Evolutionary conservation across 2,888 invertebrate genomes (phyloP).

Genomic region (Acanthosepion esculentum): DNA sequence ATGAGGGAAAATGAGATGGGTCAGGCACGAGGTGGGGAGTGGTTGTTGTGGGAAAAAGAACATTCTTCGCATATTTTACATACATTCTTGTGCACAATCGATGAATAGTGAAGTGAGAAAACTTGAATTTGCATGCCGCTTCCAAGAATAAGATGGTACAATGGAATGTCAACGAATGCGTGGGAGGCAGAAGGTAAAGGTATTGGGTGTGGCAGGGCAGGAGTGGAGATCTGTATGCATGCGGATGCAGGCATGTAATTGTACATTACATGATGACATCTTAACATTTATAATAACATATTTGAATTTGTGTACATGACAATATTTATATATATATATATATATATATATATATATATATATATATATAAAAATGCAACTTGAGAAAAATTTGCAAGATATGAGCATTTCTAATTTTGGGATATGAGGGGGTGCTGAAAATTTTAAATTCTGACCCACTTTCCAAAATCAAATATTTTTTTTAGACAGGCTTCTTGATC

Average conservation of each 20-base stretch:
- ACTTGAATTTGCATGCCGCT: background rate
- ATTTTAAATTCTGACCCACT: too few relatives aligned
- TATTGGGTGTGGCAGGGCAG: background rate
- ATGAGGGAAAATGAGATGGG: background rate
- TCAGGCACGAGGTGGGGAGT: too few relatives aligned
- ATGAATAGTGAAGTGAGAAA: background rate
- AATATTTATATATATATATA: too few relatives aligned
- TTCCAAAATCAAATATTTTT: too few relatives aligned
- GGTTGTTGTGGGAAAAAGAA: background rate
- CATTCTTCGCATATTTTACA: background rate
- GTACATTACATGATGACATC: background rate
- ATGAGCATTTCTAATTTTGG: too few relatives aligned
- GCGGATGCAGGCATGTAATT: background rate
- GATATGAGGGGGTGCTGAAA: too few relatives aligned
- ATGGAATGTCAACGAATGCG: conserved; percentile 6
- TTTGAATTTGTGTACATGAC: too few relatives aligned
- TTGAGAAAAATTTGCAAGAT: too few relatives aligned
- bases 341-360: too few relatives aligned
- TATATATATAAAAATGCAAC: too few relatives aligned
- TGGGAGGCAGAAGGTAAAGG: background rate
- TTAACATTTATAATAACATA: too few relatives aligned
- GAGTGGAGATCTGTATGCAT: background rate
- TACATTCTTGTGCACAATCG: background rate
- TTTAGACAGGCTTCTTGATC: too few relatives aligned
- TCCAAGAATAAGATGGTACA: conserved; percentile 2